Base-by-base conservation (phyloP, 2,113 vertebrate species). In the Puntigrus tetrazona region DNA sequence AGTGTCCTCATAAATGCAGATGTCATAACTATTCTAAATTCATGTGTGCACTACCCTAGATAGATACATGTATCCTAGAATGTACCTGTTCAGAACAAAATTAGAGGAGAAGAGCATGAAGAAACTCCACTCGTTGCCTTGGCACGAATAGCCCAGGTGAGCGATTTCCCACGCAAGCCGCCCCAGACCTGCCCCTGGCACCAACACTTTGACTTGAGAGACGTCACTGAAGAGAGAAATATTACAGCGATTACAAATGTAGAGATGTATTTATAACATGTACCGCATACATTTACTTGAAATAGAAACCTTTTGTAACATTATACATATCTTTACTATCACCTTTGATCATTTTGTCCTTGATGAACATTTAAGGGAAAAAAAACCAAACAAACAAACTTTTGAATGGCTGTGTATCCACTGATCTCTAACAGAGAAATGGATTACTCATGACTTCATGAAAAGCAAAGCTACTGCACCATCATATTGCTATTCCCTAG, bases 61-160 rank as follows among this genome's bases (percentile, higher is more conserved):
- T 57, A 57, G 52, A 57, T 52, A 52, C 18, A 7, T 20, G 18
- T 22, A 20, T 52, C 18, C 50, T 52, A 52, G 50, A 52, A 16
- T 55, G 79, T n/a, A 99, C 97, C 98, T 98, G 93, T 99, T 99
- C 83, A 99, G 96, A 89, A 99, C 95, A 95, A 97, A 99, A 95
- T 99, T 97, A 88, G 98, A 99, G 91, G 97, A 98, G 95, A 99
- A 99, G 88, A 99, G 97, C 98, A 99, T 99, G 94, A 98, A 99
- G 95, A 99, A 97, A 92, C 98, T 99, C 97, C 97, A 99, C 92
- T 99, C 98, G 86, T 99, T 99, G 92, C 98, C 98, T 94, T 99
- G 98, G 93, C 98, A 99, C 85, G 92, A 94, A 92, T 97, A 99
- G 89, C 98, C 98, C 90, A 97, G 95, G 85, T 93, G 95, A 90